Percentiles rank a stretch among this genome's conserved stretches.
phyloP scores from a whole-genome alignment of 2,113 vertebrate species.

The Procavia capensis region DNA sequence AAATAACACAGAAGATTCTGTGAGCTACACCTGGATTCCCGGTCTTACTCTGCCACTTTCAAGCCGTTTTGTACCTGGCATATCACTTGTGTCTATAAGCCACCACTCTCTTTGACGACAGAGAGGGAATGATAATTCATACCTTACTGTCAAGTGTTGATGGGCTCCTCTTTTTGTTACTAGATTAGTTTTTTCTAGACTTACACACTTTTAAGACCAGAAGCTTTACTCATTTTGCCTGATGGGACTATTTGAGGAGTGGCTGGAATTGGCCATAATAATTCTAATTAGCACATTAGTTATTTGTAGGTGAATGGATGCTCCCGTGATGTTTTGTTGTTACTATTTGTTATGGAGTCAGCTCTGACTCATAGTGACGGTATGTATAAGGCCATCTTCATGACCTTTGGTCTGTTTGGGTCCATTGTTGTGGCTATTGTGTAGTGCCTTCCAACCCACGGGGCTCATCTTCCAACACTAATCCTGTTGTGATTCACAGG shows the following conservation, averaged over 20 bases:
- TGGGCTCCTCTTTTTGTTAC: neutral
- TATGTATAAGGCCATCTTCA: neutral
- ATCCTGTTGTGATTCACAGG: neutral
- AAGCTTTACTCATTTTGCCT: neutral
- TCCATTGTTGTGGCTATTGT: neutral
- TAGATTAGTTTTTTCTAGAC: neutral
- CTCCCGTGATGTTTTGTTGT: neutral
- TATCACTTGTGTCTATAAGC: neutral
- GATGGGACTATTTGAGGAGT: rapidly evolving
- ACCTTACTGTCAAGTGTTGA: too few species aligned
- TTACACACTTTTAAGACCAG: neutral
- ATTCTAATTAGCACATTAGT: neutral
- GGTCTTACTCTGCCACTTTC: neutral
- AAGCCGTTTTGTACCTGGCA: rapidly evolving
- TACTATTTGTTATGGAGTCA: too few species aligned
- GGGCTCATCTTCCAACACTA: neutral
- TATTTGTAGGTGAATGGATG: too few species aligned
- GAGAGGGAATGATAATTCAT: rapidly evolving
- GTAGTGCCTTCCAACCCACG: neutral
- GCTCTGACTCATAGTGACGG: neutral
- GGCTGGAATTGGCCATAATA: rapidly evolving
- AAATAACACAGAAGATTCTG: rapidly evolving
- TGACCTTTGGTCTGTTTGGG: neutral
- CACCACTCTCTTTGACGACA: too few species aligned
- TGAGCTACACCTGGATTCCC: rapidly evolving